A percentile compares a stretch with the other conserved stretches of the same genome.
Conservation (phyloP, 2,797 vertebrate species). For the Acanthopagrus latus region DNA sequence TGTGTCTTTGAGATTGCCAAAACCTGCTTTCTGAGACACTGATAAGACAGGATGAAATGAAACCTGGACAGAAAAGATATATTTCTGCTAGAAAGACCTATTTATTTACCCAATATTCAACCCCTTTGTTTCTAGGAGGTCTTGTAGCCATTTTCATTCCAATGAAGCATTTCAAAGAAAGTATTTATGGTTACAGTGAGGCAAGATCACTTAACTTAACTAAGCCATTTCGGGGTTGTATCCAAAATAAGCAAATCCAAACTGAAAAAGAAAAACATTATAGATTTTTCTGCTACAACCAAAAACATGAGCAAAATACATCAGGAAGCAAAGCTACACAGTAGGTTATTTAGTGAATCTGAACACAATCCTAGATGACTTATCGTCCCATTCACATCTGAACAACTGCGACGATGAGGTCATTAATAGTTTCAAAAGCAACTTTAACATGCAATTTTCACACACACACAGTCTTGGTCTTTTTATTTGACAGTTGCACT, state of each 20-base stretch:
- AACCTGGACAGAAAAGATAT: background rate
- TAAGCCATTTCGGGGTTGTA: too few relatives aligned
- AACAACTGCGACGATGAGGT: background rate
- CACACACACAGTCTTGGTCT: background rate
- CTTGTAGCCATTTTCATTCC: background rate
- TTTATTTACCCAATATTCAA: background rate
- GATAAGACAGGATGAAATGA: background rate
- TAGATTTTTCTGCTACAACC: background rate
- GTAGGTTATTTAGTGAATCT: background rate
- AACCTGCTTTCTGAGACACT: background rate
- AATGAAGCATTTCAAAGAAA: background rate
- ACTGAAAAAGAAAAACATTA: background rate
- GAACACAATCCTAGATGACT: background rate
- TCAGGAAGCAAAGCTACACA: background rate
- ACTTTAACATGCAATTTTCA: background rate
- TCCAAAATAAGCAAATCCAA: conserved; percentile 17
- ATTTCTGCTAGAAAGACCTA: background rate
- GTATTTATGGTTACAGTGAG: background rate
- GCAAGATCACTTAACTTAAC: background rate
- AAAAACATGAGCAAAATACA: conserved; percentile 2
- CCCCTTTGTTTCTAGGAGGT: conserved; percentile 6
- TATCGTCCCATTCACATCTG: background rate
- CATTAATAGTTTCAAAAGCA: background rate
- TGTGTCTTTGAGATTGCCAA: background rate
- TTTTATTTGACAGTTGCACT: background rate